Conservation (phyloP, 2,888 invertebrate genomes). For the Piscicola geometra region DNA sequence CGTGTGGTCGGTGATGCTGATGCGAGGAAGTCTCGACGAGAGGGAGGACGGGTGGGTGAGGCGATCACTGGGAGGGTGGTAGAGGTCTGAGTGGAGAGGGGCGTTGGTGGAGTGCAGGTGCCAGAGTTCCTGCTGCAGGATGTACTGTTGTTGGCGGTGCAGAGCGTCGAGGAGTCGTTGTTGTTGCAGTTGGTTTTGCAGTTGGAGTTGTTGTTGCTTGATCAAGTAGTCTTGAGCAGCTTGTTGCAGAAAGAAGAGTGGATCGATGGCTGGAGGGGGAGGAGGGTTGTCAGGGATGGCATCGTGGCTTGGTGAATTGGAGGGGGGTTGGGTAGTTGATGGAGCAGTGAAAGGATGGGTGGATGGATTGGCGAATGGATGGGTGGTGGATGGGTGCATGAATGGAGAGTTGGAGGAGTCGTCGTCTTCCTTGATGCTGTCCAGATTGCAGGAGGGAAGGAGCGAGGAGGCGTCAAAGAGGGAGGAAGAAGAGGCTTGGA, state of each 20-base stretch:
- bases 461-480: neutral
- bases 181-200: constrained; percentile 6
- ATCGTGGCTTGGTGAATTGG: neutral
- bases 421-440: neutral
- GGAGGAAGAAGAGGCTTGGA: no score
- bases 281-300: neutral
- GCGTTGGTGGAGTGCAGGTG: neutral
- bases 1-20: constrained; percentile 83
- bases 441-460: neutral
- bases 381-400: no score
- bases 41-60: neutral
- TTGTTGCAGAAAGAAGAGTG: neutral
- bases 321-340: neutral
- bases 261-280: neutral
- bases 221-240: constrained; percentile 4
- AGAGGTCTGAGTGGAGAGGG: no score
- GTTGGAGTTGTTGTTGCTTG: constrained; percentile 21
- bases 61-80: no score
- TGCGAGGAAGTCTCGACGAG: constrained; percentile 67
- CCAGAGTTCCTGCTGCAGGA: neutral
- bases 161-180: neutral
- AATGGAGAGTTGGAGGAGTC: neutral
- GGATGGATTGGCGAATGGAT: no score
- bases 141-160: neutral
- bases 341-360: neutral